These are phyloP conservation scores for Menidia beryllina DNA, from an alignment of 2,113 vertebrate genomes.

Conservation along the genomic window DNA sequence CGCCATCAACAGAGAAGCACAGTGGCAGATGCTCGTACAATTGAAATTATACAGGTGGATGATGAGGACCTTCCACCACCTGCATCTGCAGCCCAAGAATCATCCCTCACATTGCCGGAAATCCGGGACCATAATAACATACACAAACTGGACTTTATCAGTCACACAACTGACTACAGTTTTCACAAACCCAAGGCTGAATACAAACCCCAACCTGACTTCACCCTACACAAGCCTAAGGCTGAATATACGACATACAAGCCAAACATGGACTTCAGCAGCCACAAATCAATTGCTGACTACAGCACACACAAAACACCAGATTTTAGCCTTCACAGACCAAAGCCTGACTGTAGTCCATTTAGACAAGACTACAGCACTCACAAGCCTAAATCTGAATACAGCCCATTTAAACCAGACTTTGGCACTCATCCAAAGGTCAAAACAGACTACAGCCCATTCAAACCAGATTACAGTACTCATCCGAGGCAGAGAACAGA, in stretches of 20 bases:
- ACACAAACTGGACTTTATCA: constrained; percentile 88
- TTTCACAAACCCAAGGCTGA: constrained; percentile 79
- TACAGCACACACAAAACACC: constrained; percentile 78
- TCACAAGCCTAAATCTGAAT: constrained; percentile 76
- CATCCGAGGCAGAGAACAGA: constrained; percentile 78
- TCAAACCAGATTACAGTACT: constrained; percentile 79
- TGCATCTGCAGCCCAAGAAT: constrained; percentile 85
- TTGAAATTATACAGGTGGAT: constrained; percentile 97
- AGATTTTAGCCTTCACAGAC: constrained; percentile 79
- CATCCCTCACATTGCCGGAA: constrained; percentile 88
- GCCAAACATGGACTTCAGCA: constrained; percentile 78
- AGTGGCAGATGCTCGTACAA: constrained; percentile 90
- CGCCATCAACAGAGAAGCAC: constrained; percentile 96
- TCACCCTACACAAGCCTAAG: constrained; percentile 78
- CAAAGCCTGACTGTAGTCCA: constrained; percentile 77
- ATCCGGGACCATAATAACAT: constrained; percentile 91
- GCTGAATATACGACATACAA: constrained; percentile 81
- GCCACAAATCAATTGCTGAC: constrained; percentile 76
- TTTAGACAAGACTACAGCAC: constrained; percentile 74
- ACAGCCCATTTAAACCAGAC: constrained; percentile 77
- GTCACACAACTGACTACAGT: constrained; percentile 80
- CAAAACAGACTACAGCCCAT: constrained; percentile 79
- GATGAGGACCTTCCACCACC: constrained; percentile 91
- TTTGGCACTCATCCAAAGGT: constrained; percentile 78
- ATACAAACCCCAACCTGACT: constrained; percentile 79